Conservation (phyloP, 2,113 vertebrate species). For the Columbina picui region DNA sequence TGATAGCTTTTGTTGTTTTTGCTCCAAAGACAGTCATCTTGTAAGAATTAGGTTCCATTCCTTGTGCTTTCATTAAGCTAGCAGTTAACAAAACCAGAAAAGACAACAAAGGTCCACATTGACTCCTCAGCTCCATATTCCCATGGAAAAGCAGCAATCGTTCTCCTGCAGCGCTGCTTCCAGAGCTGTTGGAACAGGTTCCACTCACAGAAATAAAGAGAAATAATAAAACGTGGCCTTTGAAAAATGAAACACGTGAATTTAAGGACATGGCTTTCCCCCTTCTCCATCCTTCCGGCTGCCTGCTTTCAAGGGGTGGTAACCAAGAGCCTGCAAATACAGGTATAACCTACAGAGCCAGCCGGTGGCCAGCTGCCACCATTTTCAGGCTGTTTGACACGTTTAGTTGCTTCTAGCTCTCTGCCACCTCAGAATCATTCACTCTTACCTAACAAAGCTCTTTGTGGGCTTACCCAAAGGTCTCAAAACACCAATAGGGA, state of each 20-base stretch:
- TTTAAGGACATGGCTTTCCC: neutral
- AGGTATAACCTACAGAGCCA: neutral
- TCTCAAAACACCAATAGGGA: neutral
- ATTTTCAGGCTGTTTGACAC: neutral
- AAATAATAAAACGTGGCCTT: neutral
- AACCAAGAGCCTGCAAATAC: fast-evolving
- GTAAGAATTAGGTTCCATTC: neutral
- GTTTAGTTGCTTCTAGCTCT: neutral
- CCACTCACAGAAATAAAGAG: neutral
- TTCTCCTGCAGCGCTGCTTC: neutral
- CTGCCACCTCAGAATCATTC: neutral
- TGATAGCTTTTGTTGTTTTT: neutral
- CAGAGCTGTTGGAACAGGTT: neutral
- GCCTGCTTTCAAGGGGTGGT: neutral
- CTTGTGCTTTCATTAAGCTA: neutral
- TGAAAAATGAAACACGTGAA: neutral
- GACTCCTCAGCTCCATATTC: neutral
- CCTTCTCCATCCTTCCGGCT: neutral
- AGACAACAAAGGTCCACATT: neutral
- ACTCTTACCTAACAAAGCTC: neutral
- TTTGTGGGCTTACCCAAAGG: neutral
- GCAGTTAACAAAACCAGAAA: neutral
- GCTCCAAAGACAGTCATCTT: neutral
- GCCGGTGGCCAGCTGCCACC: neutral
- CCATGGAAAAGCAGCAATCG: fast-evolving